Conservation (phyloP, 2,113 vertebrate genomes). For the Halcyon malimbica region DNA sequence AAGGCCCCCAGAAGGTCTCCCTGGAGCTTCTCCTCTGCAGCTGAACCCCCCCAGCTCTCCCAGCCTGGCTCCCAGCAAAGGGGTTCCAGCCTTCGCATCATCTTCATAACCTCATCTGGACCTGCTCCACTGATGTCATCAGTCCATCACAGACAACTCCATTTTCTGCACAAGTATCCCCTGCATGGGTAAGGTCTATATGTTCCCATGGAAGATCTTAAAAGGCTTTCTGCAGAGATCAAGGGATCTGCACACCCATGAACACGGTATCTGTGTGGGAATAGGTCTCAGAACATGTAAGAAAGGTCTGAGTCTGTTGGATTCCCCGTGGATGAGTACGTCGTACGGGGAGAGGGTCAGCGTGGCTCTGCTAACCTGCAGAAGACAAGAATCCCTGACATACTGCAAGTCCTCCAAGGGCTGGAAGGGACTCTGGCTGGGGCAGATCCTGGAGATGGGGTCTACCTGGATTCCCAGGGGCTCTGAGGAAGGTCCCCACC, state of each 20-base stretch:
- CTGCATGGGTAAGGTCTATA: not conserved
- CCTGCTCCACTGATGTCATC: too few species aligned
- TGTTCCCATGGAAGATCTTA: accelerated
- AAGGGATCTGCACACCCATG: not conserved
- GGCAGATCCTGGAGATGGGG: not conserved
- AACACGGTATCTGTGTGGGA: accelerated
- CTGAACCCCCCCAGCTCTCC: too few species aligned
- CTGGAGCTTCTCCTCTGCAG: too few species aligned
- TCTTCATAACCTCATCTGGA: too few species aligned
- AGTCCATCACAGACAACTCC: too few species aligned
- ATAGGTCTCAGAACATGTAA: not conserved
- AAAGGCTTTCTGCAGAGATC: not conserved
- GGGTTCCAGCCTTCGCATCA: too few species aligned
- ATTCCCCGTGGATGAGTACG: accelerated
- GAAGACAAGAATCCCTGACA: not conserved
- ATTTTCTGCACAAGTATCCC: too few species aligned
- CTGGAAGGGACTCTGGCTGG: too few species aligned
- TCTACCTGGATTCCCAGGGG: not conserved
- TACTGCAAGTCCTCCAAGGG: not conserved
- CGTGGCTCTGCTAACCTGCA: accelerated
- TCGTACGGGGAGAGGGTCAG: too few species aligned
- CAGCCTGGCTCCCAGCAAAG: too few species aligned
- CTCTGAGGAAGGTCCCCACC: not conserved
- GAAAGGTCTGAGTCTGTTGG: not conserved
- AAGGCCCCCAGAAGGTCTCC: too few species aligned